Base-by-base conservation (phyloP, 2,888 invertebrate species). In the Subacronicta megacephala region DNA sequence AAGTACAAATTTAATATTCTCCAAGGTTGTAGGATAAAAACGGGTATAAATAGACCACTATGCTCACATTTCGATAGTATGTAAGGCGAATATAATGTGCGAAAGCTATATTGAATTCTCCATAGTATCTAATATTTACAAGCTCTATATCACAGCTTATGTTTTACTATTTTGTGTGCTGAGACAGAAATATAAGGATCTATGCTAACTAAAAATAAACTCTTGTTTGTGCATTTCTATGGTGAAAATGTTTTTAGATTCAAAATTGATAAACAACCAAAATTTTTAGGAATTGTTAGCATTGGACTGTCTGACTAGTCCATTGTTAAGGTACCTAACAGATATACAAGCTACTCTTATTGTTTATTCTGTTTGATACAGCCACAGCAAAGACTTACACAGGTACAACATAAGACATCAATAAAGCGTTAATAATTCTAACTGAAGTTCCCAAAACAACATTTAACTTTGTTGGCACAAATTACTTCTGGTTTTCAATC, bases 111-210 rank as follows among this genome's bases (percentile, higher is more conserved):
- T 58, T 70, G 74, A 62, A 69, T 64, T 66, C 70, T 72, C 70
- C 63, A 68, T 76, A 31, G 31, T n/a, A 75, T 78, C 80, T 85
- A 86, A 82, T 86, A 89, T 88, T 88, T 90, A 92, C 90, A 92
- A 88, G 88, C 90, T 83, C 89, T 92, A 91, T 93, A 93, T 93
- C 93, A 93, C 93, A 92, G 92, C 92, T 90, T 87, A 89, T 75
- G 62, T 88, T 84, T 87, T 86, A 87, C 63, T 85, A 87, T 42
- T 75, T 79, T 83, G 77, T 82, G 83, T 83, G 83, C 82, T 81
- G 82, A 73, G 67, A 78, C 71, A 74, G 61, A 66, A 73, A 72
- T 69, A 56, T 64, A 42, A 42, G 35, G 20, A 53, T 53, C 60
- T 52, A 31, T 29, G 3, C 38, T 36, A 15, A 63, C 52, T 59